Conservation (phyloP, 2,797 vertebrate genomes). For the Scolopax rusticola region DNA sequence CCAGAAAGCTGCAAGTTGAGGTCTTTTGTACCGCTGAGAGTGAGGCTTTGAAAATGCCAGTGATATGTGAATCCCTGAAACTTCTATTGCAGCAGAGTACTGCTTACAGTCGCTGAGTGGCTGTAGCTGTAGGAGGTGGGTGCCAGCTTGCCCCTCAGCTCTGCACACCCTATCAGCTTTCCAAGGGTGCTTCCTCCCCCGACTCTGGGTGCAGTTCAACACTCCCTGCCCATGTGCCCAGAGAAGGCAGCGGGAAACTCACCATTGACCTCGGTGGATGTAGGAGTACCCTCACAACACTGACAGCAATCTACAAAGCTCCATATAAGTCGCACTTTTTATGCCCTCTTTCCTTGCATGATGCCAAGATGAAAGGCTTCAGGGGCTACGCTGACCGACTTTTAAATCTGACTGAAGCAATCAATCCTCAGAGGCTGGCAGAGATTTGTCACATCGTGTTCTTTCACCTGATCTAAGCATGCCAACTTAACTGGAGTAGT, state of each 20-base stretch:
- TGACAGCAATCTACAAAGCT: not conserved
- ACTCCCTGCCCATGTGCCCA: not conserved
- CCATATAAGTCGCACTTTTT: not conserved
- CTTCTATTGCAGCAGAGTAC: not conserved
- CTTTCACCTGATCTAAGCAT: not conserved
- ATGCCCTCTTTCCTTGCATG: not conserved
- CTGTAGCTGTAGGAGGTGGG: not conserved
- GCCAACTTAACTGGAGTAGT: not conserved
- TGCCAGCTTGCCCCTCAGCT: constrained; percentile 3
- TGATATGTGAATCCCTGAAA: not conserved
- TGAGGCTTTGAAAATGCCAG: constrained; percentile 11
- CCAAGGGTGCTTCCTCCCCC: not conserved
- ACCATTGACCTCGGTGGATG: not conserved
- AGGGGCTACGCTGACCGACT: not conserved
- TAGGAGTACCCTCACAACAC: not conserved
- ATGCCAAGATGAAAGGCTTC: not conserved
- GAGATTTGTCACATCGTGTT: not conserved
- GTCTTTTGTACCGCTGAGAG: not conserved
- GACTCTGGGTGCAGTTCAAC: not conserved
- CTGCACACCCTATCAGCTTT: not conserved
- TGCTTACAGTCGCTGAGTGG: not conserved
- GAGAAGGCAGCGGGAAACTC: not conserved
- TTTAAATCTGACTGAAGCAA: constrained; percentile 1
- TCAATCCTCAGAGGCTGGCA: not conserved
- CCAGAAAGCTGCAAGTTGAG: constrained; percentile 14